Base-by-base conservation (phyloP, 2,113 vertebrate genomes). In the Dicaeum eximium region DNA sequence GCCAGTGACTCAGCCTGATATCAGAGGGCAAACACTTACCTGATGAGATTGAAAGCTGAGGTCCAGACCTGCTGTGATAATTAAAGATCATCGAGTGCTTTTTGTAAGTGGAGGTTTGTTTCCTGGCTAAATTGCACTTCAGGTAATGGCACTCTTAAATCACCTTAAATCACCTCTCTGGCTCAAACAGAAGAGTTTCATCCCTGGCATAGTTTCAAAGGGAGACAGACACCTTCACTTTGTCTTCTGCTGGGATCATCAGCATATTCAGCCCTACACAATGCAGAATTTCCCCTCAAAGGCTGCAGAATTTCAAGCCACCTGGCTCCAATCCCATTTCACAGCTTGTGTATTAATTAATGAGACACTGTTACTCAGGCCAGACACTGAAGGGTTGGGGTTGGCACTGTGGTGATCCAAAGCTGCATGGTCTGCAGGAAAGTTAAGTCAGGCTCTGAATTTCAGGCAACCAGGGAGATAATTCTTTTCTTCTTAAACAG, bases 21-120 rank as follows among this genome's bases (percentile, higher is more conserved):
- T 90, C 75, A 92, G 72, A 78, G 69, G 72, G 27, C 64, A 84
- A 89, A 78, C n/a, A 56, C 64, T 73, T 84, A 83, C 35, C 65
- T 78, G 73, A 84, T 93, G 69, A 95, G 80, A 84, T 81, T 91
- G 94, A 89, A 93, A 84, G 79, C 69, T 37, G 47, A 92, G 44
- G 77, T 91, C 77, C 44, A 3, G 3, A 92, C 80, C 69, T 86
- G 38, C 65, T 94, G 80, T 51, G 86, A 92, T 88, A 97, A 95
- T 96, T 94, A 94, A 94, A 88, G 82, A 86, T 37, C 40, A 47
- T 90, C 35, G n/a, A 92, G 56, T 13, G 27, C 15, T 73, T 88
- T 90, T 84, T 74, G 23, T 58, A 90, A 93, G 33, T 47, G 22
- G 17, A 48, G 22, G 13, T 86, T 92, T 94, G 77, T 92, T 90